Base-by-base conservation (phyloP, 1,140 invertebrate genomes). In the Nomia melanderi region DNA sequence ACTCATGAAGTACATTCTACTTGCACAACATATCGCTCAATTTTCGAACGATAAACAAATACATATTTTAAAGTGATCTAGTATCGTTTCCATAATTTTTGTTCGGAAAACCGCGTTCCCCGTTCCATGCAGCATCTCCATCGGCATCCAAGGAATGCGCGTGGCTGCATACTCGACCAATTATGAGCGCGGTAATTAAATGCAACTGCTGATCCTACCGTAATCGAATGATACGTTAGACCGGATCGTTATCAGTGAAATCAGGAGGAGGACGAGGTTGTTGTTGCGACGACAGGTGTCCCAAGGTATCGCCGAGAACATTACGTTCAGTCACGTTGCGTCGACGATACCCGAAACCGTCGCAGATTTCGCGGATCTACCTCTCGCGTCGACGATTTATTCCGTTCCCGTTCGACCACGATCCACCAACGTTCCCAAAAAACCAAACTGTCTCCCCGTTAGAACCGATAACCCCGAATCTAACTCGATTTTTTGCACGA, bases 211-310 rank as follows among this genome's bases (percentile, higher is more conserved):
- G 14, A 44, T 29, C 8, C 1, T 60, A 33, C 20, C 39, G 31
- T 47, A 31, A 63, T 47, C 8, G 47, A 59, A 53, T 14, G 54
- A 5, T 44, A 53, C 20, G 27, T 69, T 63, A 73, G 36, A 71
- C 12, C 9, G 69, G 56, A 27, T 84, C 59, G 31, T 80, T 84
- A 84, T 84, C 83, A 57, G 76, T 17, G n/a, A 47, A 64, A 84
- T 77, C 67, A 25, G 31, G 41, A 66, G 54, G 54, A 56, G 54
- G 53, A 74, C 53, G 47, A 56, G 70, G 47, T 70, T 66, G 54
- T 74, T 66, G 54, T 29, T 31, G 41, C 31, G 64, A 64, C 29
- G 65, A 33, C 59, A 77, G 60, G 50, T 80, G 67, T 66, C n/a
- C 11, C 27, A 25, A 31, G 65, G n/a, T 79, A 74, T 81, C 70